Evolutionary conservation across 2,797 vertebrate genomes (phyloP).

Genomic region (Lates japonicus): DNA sequence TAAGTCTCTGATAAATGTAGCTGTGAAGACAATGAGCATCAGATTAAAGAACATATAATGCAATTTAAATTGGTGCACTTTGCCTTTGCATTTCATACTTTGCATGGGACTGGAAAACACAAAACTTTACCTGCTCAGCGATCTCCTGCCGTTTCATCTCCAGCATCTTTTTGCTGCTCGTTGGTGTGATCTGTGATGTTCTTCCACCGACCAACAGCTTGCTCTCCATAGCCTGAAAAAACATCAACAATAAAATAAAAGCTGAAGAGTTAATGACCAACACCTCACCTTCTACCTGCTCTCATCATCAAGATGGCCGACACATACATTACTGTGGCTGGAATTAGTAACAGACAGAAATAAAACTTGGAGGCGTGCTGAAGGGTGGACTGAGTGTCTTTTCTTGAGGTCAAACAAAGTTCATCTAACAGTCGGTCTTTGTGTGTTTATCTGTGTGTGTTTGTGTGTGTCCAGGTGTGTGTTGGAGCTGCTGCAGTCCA

Average conservation of each 20-base stretch:
- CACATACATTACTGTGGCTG: neutral
- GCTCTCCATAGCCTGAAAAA: slow-evolving; percentile 93
- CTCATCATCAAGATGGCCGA: too few relatives aligned
- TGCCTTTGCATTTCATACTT: too few relatives aligned
- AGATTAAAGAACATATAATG: too few relatives aligned
- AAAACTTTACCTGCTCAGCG: slow-evolving; percentile 90
- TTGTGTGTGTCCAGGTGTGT: slow-evolving; percentile 17
- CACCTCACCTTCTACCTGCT: too few relatives aligned
- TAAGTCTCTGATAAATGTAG: too few relatives aligned
- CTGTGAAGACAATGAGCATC: too few relatives aligned
- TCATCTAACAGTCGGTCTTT: slow-evolving; percentile 29
- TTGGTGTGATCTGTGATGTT: slow-evolving; percentile 98
- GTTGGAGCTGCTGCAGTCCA: slow-evolving; percentile 39
- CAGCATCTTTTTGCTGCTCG: slow-evolving; percentile 96
- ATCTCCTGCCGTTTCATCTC: slow-evolving; percentile 95
- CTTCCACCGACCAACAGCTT: slow-evolving; percentile 94
- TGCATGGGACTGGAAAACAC: neutral
- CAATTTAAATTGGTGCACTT: too few relatives aligned
- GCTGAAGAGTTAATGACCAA: too few relatives aligned
- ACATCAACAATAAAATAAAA: neutral
- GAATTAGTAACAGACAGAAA: neutral
- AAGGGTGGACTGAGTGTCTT: neutral
- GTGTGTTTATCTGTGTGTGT: slow-evolving; percentile 18
- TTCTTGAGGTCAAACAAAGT: slow-evolving; percentile 41
- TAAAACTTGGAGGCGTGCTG: neutral